Base-by-base conservation (phyloP, 2,888 invertebrate genomes). In the Apodemia hepburni region DNA sequence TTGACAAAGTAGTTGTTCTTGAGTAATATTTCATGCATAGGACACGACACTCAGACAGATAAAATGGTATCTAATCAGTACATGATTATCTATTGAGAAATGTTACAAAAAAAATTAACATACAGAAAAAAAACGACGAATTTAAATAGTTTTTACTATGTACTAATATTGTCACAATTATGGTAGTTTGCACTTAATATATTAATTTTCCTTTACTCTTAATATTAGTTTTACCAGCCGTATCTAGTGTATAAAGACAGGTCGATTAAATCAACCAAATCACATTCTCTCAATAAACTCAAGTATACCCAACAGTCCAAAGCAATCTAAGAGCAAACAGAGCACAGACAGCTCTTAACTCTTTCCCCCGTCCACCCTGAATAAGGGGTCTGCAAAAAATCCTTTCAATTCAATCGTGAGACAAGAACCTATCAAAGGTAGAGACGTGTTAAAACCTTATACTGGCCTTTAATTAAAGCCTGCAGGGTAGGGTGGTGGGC, bases 381-480 rank as follows among this genome's bases (percentile, higher is more conserved):
- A 76, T 76, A 77, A 70, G 65, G 65, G 65, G 67, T 38, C 38
- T 38, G 38, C 76, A 77, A 79, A 78, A 76, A 73, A 72, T 75
- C 79, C 81, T 80, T 73, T 80, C 80, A 77, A 80, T 81, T 82
- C 80, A 68, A 69, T 69, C 61, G 61, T 61, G 73, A 74, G 74
- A 74, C 75, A 73, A 75, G 77, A 74, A 75, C 75, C 76, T 75
- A 76, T 77, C 75, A 78, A 75, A 76, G 74, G 75, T 82, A 76
- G 80, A 84, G 83, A 85, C 81, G 86, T 83, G 85, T 82, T 87
- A 87, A 84, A 87, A 81, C 87, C 89, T 87, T 87, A 84, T 73
- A 78, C 87, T 79, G 79, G 80, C 81, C 85, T 87, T 89, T 89
- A 89, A 90, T 90, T 89, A 90, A 88, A 87, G 80, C 80, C 73